Evolutionary conservation across 2,113 vertebrate genomes (phyloP), one percentile per base, ranked within the genome.

Genomic region (Etheostoma cragini): DNA sequence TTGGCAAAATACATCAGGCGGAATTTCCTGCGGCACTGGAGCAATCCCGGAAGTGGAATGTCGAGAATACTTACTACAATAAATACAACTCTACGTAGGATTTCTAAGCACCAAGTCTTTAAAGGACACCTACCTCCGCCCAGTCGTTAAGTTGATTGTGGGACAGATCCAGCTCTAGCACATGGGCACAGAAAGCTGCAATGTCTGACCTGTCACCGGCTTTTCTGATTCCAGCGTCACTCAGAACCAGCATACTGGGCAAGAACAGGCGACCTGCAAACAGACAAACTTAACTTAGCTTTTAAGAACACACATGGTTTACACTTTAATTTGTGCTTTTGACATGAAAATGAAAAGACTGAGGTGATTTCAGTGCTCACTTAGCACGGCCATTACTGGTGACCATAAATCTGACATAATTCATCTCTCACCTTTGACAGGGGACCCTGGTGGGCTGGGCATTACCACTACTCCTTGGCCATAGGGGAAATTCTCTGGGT

Each of bases 401-500:
- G 24, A 54, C 64, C 26, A 16, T 5, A 4, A 45, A 13, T 38
- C 26, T 22, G 17, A 52, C 15, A 14, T 19, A 6, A 14, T n/a
- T 30, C 58, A 21, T 21, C 8, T 5, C 62, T 88, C 70, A 99
- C 98, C 97, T 97, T 99, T 99, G 94, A 97, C 94, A 2, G 98
- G 98, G 0, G 98, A 98, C 17, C 97, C 97, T 81, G 98, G 97
- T 0, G 97, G 97, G 16, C 96, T 97, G 56, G 96, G 94, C 45
- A 97, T 95, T 46, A 98, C 95, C 4, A 98, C 96, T 1, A 99
- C 96, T 1, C 97, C 97, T 15, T 97, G 97, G 68, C 98, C 97
- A 16, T 97, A 98, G 0, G 98, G 98, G 85, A 98, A 99, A 85
- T 99, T 98, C 80, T 98, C 98, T 0, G 97, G 97, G 94, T 96